phyloP scores from a whole-genome alignment of 2,888 invertebrate genomes.

The Pimpla rufipes region DNA sequence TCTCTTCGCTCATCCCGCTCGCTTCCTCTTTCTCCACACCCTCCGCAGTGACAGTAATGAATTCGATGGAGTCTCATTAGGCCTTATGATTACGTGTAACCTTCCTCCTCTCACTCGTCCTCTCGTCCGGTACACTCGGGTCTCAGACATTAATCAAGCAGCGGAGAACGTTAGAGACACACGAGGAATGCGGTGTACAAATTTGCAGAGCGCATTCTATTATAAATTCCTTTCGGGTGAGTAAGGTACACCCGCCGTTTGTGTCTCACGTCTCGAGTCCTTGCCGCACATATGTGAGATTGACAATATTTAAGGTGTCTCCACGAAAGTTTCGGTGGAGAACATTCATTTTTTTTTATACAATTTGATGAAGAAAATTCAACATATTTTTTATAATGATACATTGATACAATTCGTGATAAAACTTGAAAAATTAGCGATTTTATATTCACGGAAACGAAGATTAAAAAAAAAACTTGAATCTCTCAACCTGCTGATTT shows the following conservation, averaged over 20 bases:
- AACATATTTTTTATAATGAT: no score
- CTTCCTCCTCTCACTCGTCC: conserved; percentile 59
- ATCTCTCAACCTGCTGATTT: no score
- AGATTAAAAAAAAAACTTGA: no score
- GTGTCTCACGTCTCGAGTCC: conserved; percentile 50
- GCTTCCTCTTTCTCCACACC: conserved; percentile 9
- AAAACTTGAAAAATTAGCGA: no score
- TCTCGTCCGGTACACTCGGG: conserved; percentile 33
- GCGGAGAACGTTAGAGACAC: conserved; percentile 44
- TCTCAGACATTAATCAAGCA: conserved; percentile 73
- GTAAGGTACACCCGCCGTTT: conserved; percentile 65
- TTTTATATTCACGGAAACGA: no score
- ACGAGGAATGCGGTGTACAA: conserved; percentile 72
- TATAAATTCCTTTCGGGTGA: conserved; percentile 73
- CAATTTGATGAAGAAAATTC: no score
- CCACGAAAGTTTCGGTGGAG: conserved; percentile 4
- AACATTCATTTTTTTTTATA: no score
- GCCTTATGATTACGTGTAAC: conserved; percentile 70
- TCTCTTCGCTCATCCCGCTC: no score
- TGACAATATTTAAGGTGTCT: conserved; percentile 43
- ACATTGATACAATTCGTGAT: no score
- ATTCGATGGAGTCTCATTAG: conserved; percentile 69
- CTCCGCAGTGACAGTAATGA: conserved; percentile 51
- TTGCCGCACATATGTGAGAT: conserved; percentile 48
- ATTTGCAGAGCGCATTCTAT: conserved; percentile 75